phyloP scores from a whole-genome alignment of 2,797 vertebrate species.

The Momotus momota region DNA sequence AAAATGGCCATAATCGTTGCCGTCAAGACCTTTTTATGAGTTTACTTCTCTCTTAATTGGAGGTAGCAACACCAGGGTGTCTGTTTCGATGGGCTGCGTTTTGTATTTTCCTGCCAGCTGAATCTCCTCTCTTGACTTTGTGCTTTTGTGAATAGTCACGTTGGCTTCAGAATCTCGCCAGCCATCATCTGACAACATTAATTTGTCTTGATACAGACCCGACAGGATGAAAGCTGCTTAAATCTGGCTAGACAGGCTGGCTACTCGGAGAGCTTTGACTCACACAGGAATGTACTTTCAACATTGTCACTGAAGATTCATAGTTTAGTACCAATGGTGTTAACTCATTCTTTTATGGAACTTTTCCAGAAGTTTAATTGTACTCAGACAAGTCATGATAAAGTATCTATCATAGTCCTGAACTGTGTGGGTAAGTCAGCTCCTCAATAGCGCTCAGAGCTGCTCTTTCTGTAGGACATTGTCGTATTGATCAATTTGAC shows the following conservation, averaged over 20 bases:
- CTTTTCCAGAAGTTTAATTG: not conserved
- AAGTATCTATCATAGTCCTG: not conserved
- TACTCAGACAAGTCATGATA: not conserved
- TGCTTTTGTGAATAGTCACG: not conserved
- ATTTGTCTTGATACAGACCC: not conserved
- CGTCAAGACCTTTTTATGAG: not conserved
- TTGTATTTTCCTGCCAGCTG: not conserved
- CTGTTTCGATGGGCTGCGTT: not conserved
- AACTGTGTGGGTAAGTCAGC: not conserved
- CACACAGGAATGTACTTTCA: not conserved
- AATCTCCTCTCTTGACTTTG: not conserved
- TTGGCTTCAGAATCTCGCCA: not conserved
- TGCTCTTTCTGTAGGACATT: not conserved
- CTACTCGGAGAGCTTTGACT: not conserved
- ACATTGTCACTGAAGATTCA: not conserved
- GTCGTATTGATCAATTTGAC: not conserved
- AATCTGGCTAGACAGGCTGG: not conserved
- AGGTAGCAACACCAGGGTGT: not conserved
- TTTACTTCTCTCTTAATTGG: not conserved
- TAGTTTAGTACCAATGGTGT: not conserved
- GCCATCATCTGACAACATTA: not conserved
- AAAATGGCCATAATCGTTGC: not conserved
- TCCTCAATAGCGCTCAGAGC: not conserved
- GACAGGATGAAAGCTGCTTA: not conserved
- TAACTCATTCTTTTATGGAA: not conserved